A percentile compares a stretch with the other conserved stretches of the same genome.
Conservation (phyloP, 30 jellyfish, hydroid and myxozoan genomes). For the Aurelia sp. region DNA sequence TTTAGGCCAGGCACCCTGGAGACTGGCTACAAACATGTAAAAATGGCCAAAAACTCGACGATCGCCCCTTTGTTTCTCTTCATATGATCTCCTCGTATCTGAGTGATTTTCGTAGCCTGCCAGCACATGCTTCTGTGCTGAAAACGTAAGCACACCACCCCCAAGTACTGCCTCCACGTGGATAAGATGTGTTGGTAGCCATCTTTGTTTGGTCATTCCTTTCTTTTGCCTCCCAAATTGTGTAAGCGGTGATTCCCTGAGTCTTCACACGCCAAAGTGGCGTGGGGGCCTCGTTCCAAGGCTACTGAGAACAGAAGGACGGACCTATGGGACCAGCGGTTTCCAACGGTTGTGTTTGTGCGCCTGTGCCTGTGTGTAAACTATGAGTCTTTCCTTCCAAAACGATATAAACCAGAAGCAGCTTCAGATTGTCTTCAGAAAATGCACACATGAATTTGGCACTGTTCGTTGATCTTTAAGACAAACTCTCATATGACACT, state of each 20-base stretch:
- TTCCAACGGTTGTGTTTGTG: too few species aligned
- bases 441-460: too few species aligned
- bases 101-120: conserved; percentile 21
- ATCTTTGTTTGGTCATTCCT: conserved; percentile 28
- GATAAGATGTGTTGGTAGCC: conserved; percentile 62
- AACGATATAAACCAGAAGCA: too few species aligned
- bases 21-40: too few species aligned
- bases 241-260: conserved; percentile 23
- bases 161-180: conserved; percentile 52
- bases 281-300: conserved; percentile 9
- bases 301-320: too few species aligned
- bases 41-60: neutral
- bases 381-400: too few species aligned
- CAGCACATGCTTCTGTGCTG: neutral
- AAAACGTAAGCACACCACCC: conserved; percentile 37
- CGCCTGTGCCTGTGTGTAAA: too few species aligned
- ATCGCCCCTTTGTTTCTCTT: neutral
- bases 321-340: too few species aligned
- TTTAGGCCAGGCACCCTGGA: too few species aligned
- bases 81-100: conserved; percentile 22
- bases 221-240: neutral
- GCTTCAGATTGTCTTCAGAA: too few species aligned
- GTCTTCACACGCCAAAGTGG: conserved; percentile 33
- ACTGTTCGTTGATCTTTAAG: too few species aligned
- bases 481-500: too few species aligned